phyloP scores from a whole-genome alignment of 2,113 vertebrate genomes.

The Protobothrops mucrosquamatus region DNA sequence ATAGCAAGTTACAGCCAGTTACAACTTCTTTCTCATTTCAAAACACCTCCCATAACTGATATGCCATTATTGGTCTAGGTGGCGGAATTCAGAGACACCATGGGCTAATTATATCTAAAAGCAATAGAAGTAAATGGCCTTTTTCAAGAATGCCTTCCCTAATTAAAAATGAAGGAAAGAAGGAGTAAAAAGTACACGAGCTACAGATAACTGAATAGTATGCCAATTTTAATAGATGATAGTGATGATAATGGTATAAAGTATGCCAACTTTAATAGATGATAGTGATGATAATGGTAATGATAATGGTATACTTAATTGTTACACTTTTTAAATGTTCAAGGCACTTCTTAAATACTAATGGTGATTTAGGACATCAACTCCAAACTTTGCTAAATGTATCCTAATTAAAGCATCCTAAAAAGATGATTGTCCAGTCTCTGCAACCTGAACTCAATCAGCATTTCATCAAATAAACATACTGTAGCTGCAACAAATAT shows the following conservation, averaged over 20 bases:
- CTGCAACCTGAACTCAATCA: background rate
- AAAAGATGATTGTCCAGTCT: background rate
- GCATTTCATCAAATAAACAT: background rate
- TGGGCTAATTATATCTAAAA: constrained; percentile 4
- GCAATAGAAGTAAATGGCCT: constrained; percentile 4
- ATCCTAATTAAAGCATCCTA: background rate
- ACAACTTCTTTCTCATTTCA: background rate
- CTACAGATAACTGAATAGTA: background rate
- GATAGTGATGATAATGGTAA: background rate
- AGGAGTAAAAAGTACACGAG: background rate
- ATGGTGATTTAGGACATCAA: background rate
- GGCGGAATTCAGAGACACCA: background rate
- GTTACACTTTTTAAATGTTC: background rate
- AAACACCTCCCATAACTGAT: background rate
- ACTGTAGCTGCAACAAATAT: background rate
- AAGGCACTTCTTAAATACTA: background rate
- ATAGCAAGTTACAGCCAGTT: background rate
- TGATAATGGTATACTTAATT: background rate
- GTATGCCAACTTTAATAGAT: background rate
- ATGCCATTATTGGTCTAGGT: background rate
- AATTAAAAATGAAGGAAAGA: background rate
- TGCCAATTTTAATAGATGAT: background rate
- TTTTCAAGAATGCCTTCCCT: background rate
- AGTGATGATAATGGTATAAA: background rate
- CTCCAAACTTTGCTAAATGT: background rate